These are phyloP conservation scores for Clanis bilineata DNA, from an alignment of 2,888 invertebrate species.

Conservation along the genomic window DNA sequence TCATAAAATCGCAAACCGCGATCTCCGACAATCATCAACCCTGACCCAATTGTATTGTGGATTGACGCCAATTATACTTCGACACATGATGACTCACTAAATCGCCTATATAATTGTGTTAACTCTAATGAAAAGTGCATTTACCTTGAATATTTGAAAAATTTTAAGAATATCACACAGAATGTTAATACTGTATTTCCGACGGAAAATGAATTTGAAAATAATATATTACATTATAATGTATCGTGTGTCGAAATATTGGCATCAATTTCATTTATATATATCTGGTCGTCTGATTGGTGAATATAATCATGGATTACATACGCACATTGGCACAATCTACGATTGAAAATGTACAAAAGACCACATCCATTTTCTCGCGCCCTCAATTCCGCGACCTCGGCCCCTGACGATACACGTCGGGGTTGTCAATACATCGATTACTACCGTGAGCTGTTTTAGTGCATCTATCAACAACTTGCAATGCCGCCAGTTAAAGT, in stretches of 20 bases:
- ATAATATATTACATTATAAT: not conserved
- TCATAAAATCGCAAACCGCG: slow-evolving; percentile 54
- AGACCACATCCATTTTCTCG: slow-evolving; percentile 53
- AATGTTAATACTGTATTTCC: not conserved
- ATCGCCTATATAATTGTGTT: not conserved
- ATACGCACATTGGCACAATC: slow-evolving; percentile 64
- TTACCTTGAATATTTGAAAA: not conserved
- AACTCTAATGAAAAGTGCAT: not conserved
- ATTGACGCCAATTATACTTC: slow-evolving; percentile 47
- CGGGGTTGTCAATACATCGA: slow-evolving; percentile 37
- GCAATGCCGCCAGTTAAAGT: slow-evolving; percentile 73
- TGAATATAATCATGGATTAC: slow-evolving; percentile 55
- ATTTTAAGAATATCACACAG: not conserved
- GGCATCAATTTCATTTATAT: slow-evolving; percentile 70
- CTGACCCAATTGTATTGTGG: slow-evolving; percentile 61
- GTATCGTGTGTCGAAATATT: slow-evolving; percentile 46
- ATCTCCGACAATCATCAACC: slow-evolving; percentile 49
- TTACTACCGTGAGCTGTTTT: slow-evolving; percentile 55
- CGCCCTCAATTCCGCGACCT: slow-evolving; percentile 60
- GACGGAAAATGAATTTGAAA: not conserved
- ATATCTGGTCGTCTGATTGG: slow-evolving; percentile 69
- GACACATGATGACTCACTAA: not conserved
- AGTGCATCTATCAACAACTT: slow-evolving; percentile 44
- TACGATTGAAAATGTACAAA: slow-evolving; percentile 66
- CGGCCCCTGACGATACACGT: slow-evolving; percentile 49